Evolutionary conservation across 2,888 invertebrate species (phyloP), one percentile per base, ranked within the genome.

Genomic region (Diplolepis rosae): DNA sequence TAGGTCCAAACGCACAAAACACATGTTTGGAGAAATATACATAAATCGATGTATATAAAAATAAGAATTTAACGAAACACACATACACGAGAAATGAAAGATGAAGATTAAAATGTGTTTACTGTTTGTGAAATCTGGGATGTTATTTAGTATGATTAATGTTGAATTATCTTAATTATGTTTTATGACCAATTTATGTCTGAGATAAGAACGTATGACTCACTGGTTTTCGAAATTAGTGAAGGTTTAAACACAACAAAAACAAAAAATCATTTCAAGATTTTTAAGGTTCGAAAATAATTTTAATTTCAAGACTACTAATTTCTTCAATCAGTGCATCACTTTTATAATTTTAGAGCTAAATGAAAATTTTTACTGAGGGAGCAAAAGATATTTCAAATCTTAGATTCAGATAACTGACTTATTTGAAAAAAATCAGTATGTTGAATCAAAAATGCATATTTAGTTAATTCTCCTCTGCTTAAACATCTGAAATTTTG

Each of bases 1-100:
- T 80, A 87, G 85, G 88, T 87, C 87, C 87, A 87, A 88, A 86
- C 87, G 87, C 87, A 88, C 88, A 88, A 88, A 85, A 80, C 82
- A 83, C 83, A 80, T 80, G 85, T 88, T 87, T 87, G 85, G 85
- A 78, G 70, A 71, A 28, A 66, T 79, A 78, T 77, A 80, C 68
- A 73, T 74, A 72, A 65, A 73, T 61, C 51, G 70, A 77, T 68
- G 69, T 73, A 71, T 69, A 71, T 71, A 71, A 67, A 42, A 2
- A 1, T 24, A 24, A 39, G 39, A 39, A 39, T 56, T 2, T 0
- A 56, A 32, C 18, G 6, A n/a, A 13, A 61, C 61, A 61, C 11
- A 4, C 32, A 56, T 6, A 22, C 13, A 9, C 32, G n/a, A 22
- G 35, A 56, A 18, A 39, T n/a, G 11, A 24, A 39, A 61, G n/a